Conservation (phyloP, 2,888 invertebrate genomes). For the Athalia circularis region DNA sequence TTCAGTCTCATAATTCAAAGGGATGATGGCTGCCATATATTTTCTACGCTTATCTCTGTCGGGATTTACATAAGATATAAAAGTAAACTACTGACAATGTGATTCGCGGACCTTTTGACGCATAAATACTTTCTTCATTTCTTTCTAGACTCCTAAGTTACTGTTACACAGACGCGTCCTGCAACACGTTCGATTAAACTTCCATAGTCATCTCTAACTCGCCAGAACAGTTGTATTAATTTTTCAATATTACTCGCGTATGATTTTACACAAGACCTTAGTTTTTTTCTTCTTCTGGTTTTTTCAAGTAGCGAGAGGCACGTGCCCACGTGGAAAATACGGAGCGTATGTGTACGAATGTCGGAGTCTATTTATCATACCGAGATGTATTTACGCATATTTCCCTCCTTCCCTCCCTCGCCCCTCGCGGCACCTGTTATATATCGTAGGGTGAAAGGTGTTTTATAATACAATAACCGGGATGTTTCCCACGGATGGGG, state of each 20-base stretch:
- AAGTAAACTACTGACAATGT: constrained; percentile 27
- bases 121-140: constrained; percentile 28
- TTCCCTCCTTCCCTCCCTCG: neutral
- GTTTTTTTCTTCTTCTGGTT: neutral
- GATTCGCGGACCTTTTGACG: constrained; percentile 38
- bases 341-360: constrained; percentile 38
- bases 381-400: constrained; percentile 57
- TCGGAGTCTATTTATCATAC: constrained; percentile 60
- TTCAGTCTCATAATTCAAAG: constrained; percentile 61
- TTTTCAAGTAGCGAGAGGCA: neutral
- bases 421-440: constrained; percentile 16
- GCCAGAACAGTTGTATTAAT: too few species aligned
- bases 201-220: too few species aligned
- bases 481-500: constrained; percentile 53
- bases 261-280: neutral
- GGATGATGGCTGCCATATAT: constrained; percentile 57
- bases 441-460: constrained; percentile 49
- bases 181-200: too few species aligned
- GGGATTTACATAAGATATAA: constrained; percentile 36
- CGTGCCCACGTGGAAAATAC: neutral
- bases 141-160: neutral
- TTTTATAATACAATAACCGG: constrained; percentile 57
- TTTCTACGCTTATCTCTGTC: constrained; percentile 50
- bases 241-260: neutral
- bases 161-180: neutral